phyloP scores from a whole-genome alignment of 2,113 vertebrate genomes.

The Sylvia atricapilla region DNA sequence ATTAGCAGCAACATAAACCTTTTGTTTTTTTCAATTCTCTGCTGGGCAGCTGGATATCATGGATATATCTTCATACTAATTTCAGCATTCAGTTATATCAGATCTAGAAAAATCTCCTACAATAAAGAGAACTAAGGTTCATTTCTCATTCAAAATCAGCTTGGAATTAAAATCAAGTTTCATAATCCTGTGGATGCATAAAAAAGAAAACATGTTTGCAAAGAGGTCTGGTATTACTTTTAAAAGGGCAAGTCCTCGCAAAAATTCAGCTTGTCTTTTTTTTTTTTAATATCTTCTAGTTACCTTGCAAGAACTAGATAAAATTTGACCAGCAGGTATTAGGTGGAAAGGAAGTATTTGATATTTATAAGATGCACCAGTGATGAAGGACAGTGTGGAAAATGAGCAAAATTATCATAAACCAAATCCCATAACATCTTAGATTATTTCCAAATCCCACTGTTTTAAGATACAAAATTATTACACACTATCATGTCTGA shows the following conservation, averaged over 20 bases:
- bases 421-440: neutral
- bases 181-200: neutral
- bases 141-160: neutral
- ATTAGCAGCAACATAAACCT: neutral
- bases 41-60: neutral
- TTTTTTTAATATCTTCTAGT: neutral
- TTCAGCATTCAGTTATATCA: neutral
- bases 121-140: neutral
- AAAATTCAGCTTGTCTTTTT: neutral
- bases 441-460: neutral
- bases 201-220: neutral
- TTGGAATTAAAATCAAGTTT: neutral
- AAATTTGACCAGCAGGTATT: neutral
- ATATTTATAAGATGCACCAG: neutral
- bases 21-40: neutral
- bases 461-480: neutral
- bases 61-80: neutral
- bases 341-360: neutral
- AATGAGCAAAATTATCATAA: neutral
- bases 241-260: neutral
- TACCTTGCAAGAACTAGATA: neutral
- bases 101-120: neutral
- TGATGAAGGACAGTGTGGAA: neutral
- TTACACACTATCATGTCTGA: neutral
- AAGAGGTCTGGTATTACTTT: neutral